Evolutionary conservation across 2,113 vertebrate species (phyloP).

Genomic region (Prinia subflava): DNA sequence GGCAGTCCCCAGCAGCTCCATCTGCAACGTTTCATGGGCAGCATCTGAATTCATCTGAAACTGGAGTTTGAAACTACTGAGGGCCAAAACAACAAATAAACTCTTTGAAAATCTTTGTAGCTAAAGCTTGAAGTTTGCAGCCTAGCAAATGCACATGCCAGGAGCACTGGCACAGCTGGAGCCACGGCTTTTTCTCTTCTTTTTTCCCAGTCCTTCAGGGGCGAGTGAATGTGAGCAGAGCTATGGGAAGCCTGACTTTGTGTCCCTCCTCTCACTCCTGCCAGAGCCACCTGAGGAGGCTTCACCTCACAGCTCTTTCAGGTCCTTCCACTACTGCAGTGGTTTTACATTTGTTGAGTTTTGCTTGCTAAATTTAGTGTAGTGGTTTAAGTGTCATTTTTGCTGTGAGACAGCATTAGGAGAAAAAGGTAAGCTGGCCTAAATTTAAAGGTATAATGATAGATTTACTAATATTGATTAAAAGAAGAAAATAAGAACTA

Average conservation of each 20-base stretch:
- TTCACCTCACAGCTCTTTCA: background rate
- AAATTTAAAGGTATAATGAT: too few relatives aligned
- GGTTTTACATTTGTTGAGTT: too few relatives aligned
- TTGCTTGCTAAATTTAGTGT: too few relatives aligned
- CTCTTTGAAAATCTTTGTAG: background rate
- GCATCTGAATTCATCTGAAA: background rate
- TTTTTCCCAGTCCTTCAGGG: background rate
- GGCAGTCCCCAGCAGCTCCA: background rate
- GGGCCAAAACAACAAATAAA: background rate
- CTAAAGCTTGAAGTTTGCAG: background rate
- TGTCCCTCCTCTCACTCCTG: background rate
- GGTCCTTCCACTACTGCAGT: background rate
- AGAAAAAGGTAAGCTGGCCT: too few relatives aligned
- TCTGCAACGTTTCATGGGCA: background rate
- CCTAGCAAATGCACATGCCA: background rate
- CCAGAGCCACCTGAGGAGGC: background rate
- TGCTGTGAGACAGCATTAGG: too few relatives aligned
- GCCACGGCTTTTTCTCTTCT: background rate
- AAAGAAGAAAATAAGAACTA: too few relatives aligned
- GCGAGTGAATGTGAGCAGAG: fast-evolving
- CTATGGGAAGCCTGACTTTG: background rate
- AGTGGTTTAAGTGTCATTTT: too few relatives aligned
- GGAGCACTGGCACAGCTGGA: background rate
- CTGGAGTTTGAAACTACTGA: background rate
- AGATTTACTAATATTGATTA: too few relatives aligned